A percentile compares a stretch with the other conserved stretches of the same genome.
phyloP scores from a whole-genome alignment of 2,113 vertebrate species.

The Perccottus glenii region DNA sequence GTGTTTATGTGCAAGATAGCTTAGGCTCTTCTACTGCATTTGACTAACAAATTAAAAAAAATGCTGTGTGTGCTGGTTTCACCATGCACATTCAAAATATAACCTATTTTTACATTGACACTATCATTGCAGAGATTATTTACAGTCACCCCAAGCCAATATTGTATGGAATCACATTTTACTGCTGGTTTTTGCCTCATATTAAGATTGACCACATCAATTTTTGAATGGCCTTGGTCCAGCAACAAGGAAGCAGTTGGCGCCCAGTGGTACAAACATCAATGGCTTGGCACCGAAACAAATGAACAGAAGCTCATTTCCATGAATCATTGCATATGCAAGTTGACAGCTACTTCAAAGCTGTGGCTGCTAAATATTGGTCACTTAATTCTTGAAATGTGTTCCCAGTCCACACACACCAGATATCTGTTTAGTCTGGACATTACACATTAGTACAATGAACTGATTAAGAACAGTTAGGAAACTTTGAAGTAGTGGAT shows the following conservation, averaged over 20 bases:
- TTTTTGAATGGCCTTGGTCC: slow-evolving; percentile 48
- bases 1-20: slow-evolving; percentile 16
- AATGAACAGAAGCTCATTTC: slow-evolving; percentile 54
- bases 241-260: slow-evolving; percentile 46
- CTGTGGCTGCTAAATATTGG: slow-evolving; percentile 22
- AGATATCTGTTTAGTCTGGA: slow-evolving; percentile 16
- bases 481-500: no score
- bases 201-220: slow-evolving; percentile 48
- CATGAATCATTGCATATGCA: slow-evolving; percentile 55
- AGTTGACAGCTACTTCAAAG: slow-evolving; percentile 59
- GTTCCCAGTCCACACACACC: slow-evolving; percentile 18
- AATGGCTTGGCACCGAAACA: slow-evolving; percentile 56
- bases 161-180: slow-evolving; percentile 11
- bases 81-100: no score
- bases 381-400: slow-evolving; percentile 23
- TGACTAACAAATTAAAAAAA: background rate
- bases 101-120: background rate
- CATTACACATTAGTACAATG: background rate
- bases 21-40: slow-evolving; percentile 1
- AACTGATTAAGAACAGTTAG: background rate
- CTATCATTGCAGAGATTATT: background rate
- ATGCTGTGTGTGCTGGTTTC: background rate
- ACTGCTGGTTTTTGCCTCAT: slow-evolving; percentile 10
- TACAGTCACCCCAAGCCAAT: slow-evolving; percentile 7
- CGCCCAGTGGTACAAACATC: slow-evolving; percentile 43